Base-by-base conservation (phyloP, 2,888 invertebrate species). In the Heliconius ismenius region DNA sequence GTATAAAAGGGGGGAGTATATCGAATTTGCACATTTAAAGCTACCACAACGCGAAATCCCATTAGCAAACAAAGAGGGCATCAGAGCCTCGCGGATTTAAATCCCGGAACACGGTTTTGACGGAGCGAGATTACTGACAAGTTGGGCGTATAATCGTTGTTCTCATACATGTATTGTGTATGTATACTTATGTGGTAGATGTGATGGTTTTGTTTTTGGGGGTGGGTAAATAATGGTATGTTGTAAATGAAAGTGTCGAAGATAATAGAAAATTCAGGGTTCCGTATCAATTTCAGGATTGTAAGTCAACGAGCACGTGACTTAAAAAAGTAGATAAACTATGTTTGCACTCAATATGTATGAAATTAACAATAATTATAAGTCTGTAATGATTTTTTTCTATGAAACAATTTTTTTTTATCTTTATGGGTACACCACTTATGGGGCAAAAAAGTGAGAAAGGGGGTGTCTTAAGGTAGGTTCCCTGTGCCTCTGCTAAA, bases 51-150 rank as follows among this genome's bases (percentile, higher is more conserved):
- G 79, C 78, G 79, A 75, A 49, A 79, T 80, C 81, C 79, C 80
- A 82, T 82, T 80, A 85, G 82, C 83, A 87, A 87, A 90, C 89
- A 91, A 91, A 89, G 88, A 88, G 88, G 86, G 86, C 89, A 90
- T 88, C 87, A 84, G 83, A 84, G 83, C 84, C 84, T 84, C 85
- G 68, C 80, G 84, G 84, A 84, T 85, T 85, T 79, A 76, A 81
- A 74, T 80, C 75, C 73, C 78, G 69, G 76, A 67, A 75, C 73
- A 62, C 65, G 74, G 73, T 74, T 76, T 78, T 70, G 78, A 60
- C 67, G 68, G 49, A 24, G 39, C 73, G 18, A 54, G 28, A 63
- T 73, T 70, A 70, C 73, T 65, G 43, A 36, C 63, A 63, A 65
- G 39, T 54, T 36, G 36, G 39, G 58, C 39, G 70, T 58, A 58